Evolutionary conservation across 2,888 invertebrate species (phyloP).

Genomic region (Sarcophaga caerulescens): DNA sequence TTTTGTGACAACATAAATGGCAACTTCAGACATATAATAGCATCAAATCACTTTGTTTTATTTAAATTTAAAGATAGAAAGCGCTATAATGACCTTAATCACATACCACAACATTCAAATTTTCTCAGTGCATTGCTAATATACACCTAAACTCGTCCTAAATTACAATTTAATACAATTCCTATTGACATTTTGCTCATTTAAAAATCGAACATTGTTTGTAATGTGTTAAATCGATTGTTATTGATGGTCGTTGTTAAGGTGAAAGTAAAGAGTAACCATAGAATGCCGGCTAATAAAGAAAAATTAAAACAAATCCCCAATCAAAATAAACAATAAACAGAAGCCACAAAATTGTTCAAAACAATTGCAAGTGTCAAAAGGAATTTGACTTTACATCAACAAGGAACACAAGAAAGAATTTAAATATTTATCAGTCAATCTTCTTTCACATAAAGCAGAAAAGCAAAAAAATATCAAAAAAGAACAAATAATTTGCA

Average conservation of each 20-base stretch:
- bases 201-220: conserved; percentile 11
- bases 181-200: conserved; percentile 36
- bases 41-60: too few relatives aligned
- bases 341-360: neutral
- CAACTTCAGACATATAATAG: too few relatives aligned
- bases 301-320: conserved; percentile 1
- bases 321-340: conserved; percentile 26
- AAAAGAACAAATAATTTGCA: conserved; percentile 3
- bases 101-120: too few relatives aligned
- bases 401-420: conserved; percentile 6
- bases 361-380: conserved; percentile 20
- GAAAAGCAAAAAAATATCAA: neutral
- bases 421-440: conserved; percentile 12
- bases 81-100: too few relatives aligned
- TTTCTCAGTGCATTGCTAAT: neutral
- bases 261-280: conserved; percentile 17
- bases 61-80: too few relatives aligned
- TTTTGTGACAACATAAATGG: too few relatives aligned
- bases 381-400: conserved; percentile 29
- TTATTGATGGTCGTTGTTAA: conserved; percentile 50
- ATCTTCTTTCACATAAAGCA: neutral
- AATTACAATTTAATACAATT: conserved; percentile 39
- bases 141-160: neutral
- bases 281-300: conserved; percentile 41
- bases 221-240: conserved; percentile 62